These are phyloP conservation scores for Lasioglossum baleicum DNA, from an alignment of 1,140 invertebrate species.

Conservation along the genomic window DNA sequence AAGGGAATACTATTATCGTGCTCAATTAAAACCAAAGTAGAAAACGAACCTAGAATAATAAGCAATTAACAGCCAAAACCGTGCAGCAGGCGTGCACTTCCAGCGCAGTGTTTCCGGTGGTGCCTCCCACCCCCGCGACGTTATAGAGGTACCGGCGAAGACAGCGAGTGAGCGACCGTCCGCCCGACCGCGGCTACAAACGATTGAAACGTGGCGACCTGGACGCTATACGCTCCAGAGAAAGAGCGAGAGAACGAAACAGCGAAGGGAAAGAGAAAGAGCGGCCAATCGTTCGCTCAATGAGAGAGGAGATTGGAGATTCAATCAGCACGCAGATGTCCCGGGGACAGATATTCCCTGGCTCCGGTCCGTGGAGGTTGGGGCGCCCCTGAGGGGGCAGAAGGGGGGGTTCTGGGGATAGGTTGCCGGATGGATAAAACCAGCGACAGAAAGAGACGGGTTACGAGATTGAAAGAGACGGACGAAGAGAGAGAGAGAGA, in stretches of 20 bases:
- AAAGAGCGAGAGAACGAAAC: conserved; percentile 54
- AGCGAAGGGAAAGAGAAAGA: conserved; percentile 54
- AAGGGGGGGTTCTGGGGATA: conserved; percentile 39
- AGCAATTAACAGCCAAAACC: too few relatives aligned
- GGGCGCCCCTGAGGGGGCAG: conserved; percentile 53
- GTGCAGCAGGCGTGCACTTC: too few relatives aligned
- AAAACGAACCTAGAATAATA: too few relatives aligned
- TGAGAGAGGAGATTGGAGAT: conserved; percentile 79
- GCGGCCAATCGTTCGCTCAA: conserved; percentile 77
- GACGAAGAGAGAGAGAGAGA: conserved; percentile 3
- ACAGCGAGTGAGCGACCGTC: background rate
- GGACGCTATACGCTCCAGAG: conserved; percentile 27
- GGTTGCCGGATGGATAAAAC: conserved; percentile 57
- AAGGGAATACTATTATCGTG: too few relatives aligned
- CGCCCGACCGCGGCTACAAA: conserved; percentile 11
- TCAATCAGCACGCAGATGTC: conserved; percentile 81
- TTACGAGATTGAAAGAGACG: conserved; percentile 33
- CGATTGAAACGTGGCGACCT: conserved; percentile 46
- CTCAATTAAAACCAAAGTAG: too few relatives aligned
- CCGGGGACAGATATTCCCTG: conserved; percentile 80
- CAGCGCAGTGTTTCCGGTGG: too few relatives aligned
- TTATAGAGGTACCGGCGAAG: too few relatives aligned
- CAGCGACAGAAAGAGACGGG: conserved; percentile 42
- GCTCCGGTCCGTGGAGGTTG: conserved; percentile 69
- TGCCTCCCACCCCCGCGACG: too few relatives aligned